Evolutionary conservation across 1,140 invertebrate species (phyloP), one percentile per base, ranked within the genome.

Genomic region (Parapsyche elsis): DNA sequence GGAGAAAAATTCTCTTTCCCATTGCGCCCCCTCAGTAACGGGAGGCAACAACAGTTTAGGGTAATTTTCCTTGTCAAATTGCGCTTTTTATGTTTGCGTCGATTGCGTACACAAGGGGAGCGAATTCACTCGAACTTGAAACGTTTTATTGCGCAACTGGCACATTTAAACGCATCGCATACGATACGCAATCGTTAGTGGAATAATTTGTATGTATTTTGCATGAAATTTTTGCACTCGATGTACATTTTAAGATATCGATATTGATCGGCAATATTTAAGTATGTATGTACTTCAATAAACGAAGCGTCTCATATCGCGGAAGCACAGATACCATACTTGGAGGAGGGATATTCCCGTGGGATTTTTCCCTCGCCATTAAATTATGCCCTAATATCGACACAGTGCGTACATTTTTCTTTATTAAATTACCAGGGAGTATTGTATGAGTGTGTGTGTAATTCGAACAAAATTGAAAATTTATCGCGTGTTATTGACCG

Each of bases 31-130:
- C 75, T 80, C 74, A 26, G 21, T 24, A 4, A 24, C 64, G 19
- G 14, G 21, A 12, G 21, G 21, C 64, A 24, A 67, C 64, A 44
- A 49, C 77, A 70, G 76, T 80, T 73, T 71, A 81, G 82, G 82
- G 82, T 83, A 81, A 83, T 83, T 83, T 83, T 83, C 80, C 82
- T 81, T 81, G 82, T 81, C 82, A 81, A 83, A 83, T 83, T 83
- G 82, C 82, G 80, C 82, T 83, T 83, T 83, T 81, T 81, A 81
- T 81, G 82, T 83, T 38, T 80, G 71, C 80, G 75, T 78, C 78
- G 77, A 79, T 76, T 81, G 80, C 21, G 64, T 73, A 24, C 23
- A 77, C 67, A 67, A 73, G 77, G 80, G 80, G 78, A 76, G 53
- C n/a, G 64, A 24, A 67, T 26, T 67, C 21, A 30, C 45, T 45